Base-by-base conservation (phyloP, 2,797 vertebrate species). In the Ciconia nigra region DNA sequence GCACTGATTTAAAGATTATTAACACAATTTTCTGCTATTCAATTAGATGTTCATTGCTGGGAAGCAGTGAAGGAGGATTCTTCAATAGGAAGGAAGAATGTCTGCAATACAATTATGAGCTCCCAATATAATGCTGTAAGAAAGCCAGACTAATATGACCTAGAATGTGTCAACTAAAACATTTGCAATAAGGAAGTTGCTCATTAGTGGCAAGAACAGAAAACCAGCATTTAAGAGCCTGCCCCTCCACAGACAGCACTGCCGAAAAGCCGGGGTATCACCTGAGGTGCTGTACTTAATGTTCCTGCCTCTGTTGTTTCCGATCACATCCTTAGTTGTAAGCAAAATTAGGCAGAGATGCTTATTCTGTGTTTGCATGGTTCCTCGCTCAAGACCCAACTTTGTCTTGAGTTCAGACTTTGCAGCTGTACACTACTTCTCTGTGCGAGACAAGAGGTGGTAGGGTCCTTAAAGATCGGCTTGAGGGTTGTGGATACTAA, bases 201-300 rank as follows among this genome's bases (percentile, higher is more conserved):
- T 58, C 7, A 33, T 52, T 10, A 39, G 28, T 46, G 28, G 28
- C 52, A 66, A 59, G n/a, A 51, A 14, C 5, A 28, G 77, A 73
- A 51, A 72, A 19, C 5, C 33, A 81, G 29, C 19, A 16, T 44
- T 73, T 25, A 51, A 24, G 10, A 81, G 7, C 46, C 28, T 51
- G 9, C 33, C 37, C 33, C 28, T 44, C 67, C 52, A 10, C 3
- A 52, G 19, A 10, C 3, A 52, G 19, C 16, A 39, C 46, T 29
- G 20, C 62, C 0, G 1, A 12, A 25, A 67, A 67, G 16, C 24
- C 3, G 1, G 35, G 22, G 7, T 7, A 26, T 35, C n/a, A 62
- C 41, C 47, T 25, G 10, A 62, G 57, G 41, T 47, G 47, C 20
- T 55, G 25, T 29, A 37, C 14, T 31, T 35, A 18, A 10, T n/a